phyloP scores from a whole-genome alignment of 2,113 vertebrate genomes.

The Mola mola region DNA sequence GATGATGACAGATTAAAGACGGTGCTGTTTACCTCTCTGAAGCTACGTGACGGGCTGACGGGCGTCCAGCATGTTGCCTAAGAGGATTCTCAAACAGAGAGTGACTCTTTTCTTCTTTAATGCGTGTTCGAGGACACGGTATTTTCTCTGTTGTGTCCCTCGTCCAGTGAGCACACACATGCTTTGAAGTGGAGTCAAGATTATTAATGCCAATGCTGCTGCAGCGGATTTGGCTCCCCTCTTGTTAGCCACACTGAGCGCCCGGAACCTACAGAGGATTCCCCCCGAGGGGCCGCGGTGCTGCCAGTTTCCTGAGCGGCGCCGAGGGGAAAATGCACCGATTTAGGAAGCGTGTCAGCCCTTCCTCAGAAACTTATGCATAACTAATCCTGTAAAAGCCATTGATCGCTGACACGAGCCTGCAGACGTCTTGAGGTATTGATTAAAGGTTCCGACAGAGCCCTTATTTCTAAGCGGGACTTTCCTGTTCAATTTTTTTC shows the following conservation, averaged over 20 bases:
- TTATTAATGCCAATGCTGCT: conserved; percentile 57
- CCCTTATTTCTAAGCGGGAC: conserved; percentile 15
- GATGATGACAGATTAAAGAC: conserved; percentile 68
- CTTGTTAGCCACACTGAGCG: conserved; percentile 55
- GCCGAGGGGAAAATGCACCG: conserved; percentile 14
- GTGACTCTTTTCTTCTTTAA: conserved; percentile 13
- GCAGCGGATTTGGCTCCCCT: conserved; percentile 51
- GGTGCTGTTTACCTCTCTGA: conserved; percentile 50
- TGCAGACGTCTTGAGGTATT: conserved; percentile 33
- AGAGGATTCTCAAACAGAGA: conserved; percentile 59
- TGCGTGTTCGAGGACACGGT: conserved; percentile 38
- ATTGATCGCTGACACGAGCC: conserved; percentile 52
- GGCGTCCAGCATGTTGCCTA: conserved; percentile 32
- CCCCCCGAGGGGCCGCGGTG: conserved; percentile 22
- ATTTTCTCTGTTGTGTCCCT: conserved; percentile 27
- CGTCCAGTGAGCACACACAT: conserved; percentile 20
- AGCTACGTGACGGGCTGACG: conserved; percentile 50
- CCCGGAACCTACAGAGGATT: conserved; percentile 35
- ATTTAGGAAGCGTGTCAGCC: conserved; percentile 58
- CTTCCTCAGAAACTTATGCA: conserved; percentile 42
- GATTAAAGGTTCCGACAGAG: conserved; percentile 33
- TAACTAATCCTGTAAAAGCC: conserved; percentile 56
- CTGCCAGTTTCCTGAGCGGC: conserved; percentile 45
- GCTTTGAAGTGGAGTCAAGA: conserved; percentile 47
- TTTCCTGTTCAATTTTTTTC: conserved; percentile 2